Percentiles rank a stretch among this genome's conserved stretches.
Conservation (phyloP, 2,888 invertebrate species). For the Mesorhabditis sp. region DNA sequence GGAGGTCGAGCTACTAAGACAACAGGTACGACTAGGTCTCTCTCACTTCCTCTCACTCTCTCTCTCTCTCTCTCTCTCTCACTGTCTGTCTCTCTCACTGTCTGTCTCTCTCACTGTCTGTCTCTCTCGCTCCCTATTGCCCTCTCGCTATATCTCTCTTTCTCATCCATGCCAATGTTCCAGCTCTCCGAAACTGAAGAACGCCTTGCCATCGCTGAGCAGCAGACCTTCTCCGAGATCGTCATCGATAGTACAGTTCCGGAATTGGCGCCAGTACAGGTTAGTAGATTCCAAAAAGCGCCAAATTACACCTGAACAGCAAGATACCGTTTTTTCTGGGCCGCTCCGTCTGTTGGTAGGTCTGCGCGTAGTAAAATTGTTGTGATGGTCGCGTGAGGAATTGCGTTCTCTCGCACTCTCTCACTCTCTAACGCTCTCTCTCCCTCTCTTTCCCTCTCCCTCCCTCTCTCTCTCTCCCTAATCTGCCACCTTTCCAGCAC, state of each 20-base stretch:
- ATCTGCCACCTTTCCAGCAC: slow-evolving; percentile 8
- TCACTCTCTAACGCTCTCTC: not conserved
- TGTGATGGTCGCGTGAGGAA: not conserved
- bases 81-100: too few species aligned
- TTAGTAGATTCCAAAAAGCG: not conserved
- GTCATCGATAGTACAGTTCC: not conserved
- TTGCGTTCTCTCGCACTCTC: not conserved
- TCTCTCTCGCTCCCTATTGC: not conserved
- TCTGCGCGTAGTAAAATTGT: not conserved
- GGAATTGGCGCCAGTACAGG: not conserved
- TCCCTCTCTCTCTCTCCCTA: not conserved
- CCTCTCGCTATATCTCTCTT: not conserved
- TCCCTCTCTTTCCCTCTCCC: too few species aligned
- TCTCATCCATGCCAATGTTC: not conserved
- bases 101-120: not conserved
- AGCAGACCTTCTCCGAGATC: not conserved
- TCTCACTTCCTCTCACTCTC: not conserved
- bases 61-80: not conserved
- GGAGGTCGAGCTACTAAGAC: too few species aligned
- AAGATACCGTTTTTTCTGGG: not conserved
- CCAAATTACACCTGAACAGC: not conserved
- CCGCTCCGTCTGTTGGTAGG: not conserved
- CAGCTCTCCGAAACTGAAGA: not conserved
- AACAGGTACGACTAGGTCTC: not conserved
- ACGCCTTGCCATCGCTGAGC: not conserved